Percentiles rank a stretch among this genome's conserved stretches.
Conservation (phyloP, 2,888 invertebrate species). For the Ariolimax columbianus region DNA sequence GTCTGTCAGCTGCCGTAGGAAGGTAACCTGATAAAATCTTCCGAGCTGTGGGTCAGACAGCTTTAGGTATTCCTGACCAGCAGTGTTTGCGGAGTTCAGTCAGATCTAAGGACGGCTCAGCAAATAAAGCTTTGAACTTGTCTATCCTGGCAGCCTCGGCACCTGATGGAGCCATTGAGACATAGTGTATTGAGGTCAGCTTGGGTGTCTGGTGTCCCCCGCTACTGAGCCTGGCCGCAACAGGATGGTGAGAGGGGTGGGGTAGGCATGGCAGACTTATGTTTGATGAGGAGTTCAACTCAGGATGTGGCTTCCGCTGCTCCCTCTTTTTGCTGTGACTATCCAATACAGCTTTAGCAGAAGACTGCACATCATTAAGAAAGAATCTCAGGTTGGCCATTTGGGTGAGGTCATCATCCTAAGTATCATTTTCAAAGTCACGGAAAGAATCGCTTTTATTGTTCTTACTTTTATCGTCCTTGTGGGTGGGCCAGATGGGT, state of each 20-base stretch:
- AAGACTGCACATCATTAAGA: conserved; percentile 91
- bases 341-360: conserved; percentile 89
- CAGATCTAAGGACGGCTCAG: conserved; percentile 86
- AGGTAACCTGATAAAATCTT: conserved; percentile 90
- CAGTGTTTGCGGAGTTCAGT: conserved; percentile 87
- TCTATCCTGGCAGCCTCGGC: conserved; percentile 86
- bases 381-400: conserved; percentile 84
- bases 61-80: conserved; percentile 97
- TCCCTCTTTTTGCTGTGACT: conserved; percentile 82
- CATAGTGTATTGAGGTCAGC: conserved; percentile 66
- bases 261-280: conserved; percentile 17
- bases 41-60: conserved; percentile 87
- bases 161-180: conserved; percentile 73
- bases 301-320: conserved; percentile 10
- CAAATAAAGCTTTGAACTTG: conserved; percentile 89
- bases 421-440: conserved; percentile 96
- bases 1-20: conserved; percentile 92
- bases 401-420: conserved; percentile 89
- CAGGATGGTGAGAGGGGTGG: conserved; percentile 47
- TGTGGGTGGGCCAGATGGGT: conserved; percentile 57
- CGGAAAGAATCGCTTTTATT: conserved; percentile 83
- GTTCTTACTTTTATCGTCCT: conserved; percentile 63
- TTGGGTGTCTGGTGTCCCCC: conserved; percentile 69
- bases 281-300: conserved; percentile 2
- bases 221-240: conserved; percentile 75